Conservation (phyloP, 2,113 vertebrate genomes). For the Barbus barbus region DNA sequence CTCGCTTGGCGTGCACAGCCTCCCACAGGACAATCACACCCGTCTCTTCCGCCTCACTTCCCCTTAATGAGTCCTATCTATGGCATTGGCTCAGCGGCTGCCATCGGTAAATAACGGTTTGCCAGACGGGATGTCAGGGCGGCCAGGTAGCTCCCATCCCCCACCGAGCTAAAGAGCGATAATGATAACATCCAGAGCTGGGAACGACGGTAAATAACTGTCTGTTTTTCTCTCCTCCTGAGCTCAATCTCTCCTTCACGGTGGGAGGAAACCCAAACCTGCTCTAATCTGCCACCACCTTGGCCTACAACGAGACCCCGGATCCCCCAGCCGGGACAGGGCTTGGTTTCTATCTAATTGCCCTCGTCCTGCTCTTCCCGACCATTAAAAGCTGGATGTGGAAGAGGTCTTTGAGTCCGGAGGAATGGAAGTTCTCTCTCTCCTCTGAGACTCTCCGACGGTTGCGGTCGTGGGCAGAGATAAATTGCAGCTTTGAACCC, state of each 20-base stretch:
- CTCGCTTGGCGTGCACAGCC: not conserved
- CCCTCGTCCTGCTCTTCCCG: slow-evolving; percentile 32
- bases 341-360: slow-evolving; percentile 32
- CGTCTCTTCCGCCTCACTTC: slow-evolving; percentile 44
- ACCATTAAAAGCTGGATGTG: slow-evolving; percentile 2
- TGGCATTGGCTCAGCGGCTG: slow-evolving; percentile 50
- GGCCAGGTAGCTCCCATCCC: slow-evolving; percentile 48
- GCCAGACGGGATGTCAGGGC: slow-evolving; percentile 28
- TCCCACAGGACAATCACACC: slow-evolving; percentile 46
- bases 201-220: slow-evolving; percentile 33
- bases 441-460: not conserved
- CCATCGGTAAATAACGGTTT: slow-evolving; percentile 55
- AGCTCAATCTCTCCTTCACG: slow-evolving; percentile 8
- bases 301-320: not conserved
- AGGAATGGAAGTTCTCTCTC: not conserved
- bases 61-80: slow-evolving; percentile 53
- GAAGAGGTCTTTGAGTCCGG: slow-evolving; percentile 10
- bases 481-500: slow-evolving; percentile 41
- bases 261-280: slow-evolving; percentile 19
- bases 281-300: slow-evolving; percentile 19
- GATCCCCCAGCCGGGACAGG: not conserved
- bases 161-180: slow-evolving; percentile 51
- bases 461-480: not conserved
- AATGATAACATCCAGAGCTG: slow-evolving; percentile 50
- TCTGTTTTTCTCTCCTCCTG: slow-evolving; percentile 31